Conservation (phyloP, 2,888 invertebrate species). For the Coenonympha glycerion region DNA sequence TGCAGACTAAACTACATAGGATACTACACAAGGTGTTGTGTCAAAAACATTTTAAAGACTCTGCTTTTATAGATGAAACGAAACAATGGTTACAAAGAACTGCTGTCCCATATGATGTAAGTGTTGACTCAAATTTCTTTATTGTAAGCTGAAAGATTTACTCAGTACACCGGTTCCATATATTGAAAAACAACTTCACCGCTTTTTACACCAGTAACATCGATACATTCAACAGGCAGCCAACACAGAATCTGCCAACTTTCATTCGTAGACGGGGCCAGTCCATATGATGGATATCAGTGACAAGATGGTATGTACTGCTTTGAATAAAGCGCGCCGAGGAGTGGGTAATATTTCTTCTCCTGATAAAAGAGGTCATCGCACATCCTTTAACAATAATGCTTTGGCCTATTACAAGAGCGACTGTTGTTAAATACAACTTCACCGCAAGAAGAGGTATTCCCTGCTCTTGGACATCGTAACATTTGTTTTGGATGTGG, state of each 20-base stretch:
- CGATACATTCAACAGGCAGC: too few relatives aligned
- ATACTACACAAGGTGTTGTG: not conserved
- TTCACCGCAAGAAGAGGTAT: not conserved
- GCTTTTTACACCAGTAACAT: too few relatives aligned
- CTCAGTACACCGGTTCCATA: too few relatives aligned
- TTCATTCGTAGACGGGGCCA: too few relatives aligned
- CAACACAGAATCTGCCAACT: too few relatives aligned
- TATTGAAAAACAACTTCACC: too few relatives aligned
- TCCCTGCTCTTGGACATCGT: not conserved
- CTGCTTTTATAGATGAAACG: not conserved
- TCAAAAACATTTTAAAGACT: not conserved
- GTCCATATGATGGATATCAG: too few relatives aligned
- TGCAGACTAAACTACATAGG: not conserved
- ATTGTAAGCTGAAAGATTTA: too few relatives aligned
- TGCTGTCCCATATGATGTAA: not conserved
- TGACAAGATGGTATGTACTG: slow-evolving; percentile 8
- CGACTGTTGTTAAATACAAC: not conserved
- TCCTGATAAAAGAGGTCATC: slow-evolving; percentile 23
- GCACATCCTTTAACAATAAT: slow-evolving; percentile 21
- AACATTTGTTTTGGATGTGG: not conserved
- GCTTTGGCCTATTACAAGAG: not conserved
- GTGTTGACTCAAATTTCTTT: too few relatives aligned
- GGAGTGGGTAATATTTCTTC: slow-evolving; percentile 20
- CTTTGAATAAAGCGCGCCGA: slow-evolving; percentile 21
- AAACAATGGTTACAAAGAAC: not conserved